Percentiles rank a stretch among this genome's conserved stretches.
phyloP scores from a whole-genome alignment of 2,888 invertebrate genomes.

The Andrena chrysosceles region DNA sequence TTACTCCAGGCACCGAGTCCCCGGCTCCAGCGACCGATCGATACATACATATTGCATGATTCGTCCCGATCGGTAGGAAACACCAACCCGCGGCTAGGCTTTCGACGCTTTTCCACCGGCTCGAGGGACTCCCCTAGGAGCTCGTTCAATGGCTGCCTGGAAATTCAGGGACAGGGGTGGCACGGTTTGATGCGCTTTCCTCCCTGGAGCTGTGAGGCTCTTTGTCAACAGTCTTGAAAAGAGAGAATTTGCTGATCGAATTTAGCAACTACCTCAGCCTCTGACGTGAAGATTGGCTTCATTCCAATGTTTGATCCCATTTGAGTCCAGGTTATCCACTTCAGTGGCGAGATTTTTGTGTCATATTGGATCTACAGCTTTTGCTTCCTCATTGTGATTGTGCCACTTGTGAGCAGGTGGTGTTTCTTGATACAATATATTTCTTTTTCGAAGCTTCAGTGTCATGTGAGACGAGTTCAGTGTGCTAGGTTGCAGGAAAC shows the following conservation, averaged over 20 bases:
- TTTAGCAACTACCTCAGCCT: not conserved
- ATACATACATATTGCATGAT: slow-evolving; percentile 79
- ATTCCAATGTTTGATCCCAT: not conserved
- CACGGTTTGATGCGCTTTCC: slow-evolving; percentile 7
- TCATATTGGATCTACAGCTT: not conserved
- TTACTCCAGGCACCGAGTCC: slow-evolving; percentile 71
- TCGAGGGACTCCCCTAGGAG: slow-evolving; percentile 21
- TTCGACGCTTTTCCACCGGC: slow-evolving; percentile 53
- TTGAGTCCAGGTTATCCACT: not conserved
- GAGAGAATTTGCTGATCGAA: not conserved
- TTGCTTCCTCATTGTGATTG: no score
- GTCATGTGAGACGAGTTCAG: no score
- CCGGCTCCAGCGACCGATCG: slow-evolving; percentile 61
- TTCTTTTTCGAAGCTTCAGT: no score
- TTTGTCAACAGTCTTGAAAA: not conserved
- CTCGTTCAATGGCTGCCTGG: not conserved
- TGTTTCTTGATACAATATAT: no score
- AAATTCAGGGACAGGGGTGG: slow-evolving; percentile 21
- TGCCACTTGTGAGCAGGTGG: no score
- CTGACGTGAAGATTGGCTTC: not conserved
- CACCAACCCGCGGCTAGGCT: slow-evolving; percentile 49
- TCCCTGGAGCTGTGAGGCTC: not conserved
- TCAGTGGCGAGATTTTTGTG: not conserved
- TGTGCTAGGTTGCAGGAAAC: no score
- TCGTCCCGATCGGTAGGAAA: slow-evolving; percentile 69